Base-by-base conservation (phyloP, 2,113 vertebrate genomes). In the Cariama cristata region DNA sequence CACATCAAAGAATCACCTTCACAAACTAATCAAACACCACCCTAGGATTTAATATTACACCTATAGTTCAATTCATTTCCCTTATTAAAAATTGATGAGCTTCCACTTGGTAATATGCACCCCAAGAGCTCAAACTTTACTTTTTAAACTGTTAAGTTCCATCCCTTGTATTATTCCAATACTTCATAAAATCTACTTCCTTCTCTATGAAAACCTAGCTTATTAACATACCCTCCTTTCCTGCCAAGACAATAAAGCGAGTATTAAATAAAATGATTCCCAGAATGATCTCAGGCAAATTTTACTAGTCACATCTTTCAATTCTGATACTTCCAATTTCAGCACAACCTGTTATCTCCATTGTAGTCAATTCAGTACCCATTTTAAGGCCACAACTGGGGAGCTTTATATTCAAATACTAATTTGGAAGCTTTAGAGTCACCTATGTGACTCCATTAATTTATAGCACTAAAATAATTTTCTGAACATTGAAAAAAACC, bases 1-100 rank as follows among this genome's bases (percentile, higher is more conserved):
- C 17, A 79, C 28, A 94, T 88, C 62, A 94, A 94, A 88, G 52
- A 83, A 88, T 75, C 66, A 50, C 20, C 23, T 68, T 47, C 75
- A 79, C 8, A 92, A 82, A 64, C n/a, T 79, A 79, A 95, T 94
- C 71, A 92, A 92, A 82, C 62, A 76, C 23, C 38, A 79, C 52
- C 12, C 24, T 27, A 68, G 67, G n/a, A 79, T 60, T 95, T 86
- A 86, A 72, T 86, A 83, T 88, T 76, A 44, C 75, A 88, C 15
- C 23, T 88, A 17, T 7, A 68, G 32, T 73, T 73, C n/a, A 87
- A 72, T 47, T 82, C 1, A 50, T 79, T 79, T 85, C 30, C 83
- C 20, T 68, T 86, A 72, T 44, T 94, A 90, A 63, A 86, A 68
- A 64, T 0, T 42, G 8, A 75, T 59, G 24, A 73, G 1, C 20